Percentiles rank a stretch among this genome's conserved stretches.
Conservation (phyloP, 2,113 vertebrate genomes). For the Sporophila hypoxantha region DNA sequence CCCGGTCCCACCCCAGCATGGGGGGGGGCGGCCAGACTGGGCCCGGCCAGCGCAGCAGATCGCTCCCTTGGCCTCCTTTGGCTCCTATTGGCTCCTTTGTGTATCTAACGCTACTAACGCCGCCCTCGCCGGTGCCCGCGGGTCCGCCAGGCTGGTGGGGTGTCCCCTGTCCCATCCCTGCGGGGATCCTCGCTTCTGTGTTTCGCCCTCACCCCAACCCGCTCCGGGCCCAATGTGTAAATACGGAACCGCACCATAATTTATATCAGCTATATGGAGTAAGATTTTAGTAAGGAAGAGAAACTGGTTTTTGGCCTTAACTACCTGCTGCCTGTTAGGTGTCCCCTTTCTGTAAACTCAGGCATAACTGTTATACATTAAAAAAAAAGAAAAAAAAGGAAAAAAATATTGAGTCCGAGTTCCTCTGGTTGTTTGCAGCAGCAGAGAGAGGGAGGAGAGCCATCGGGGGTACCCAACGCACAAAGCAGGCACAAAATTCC, state of each 20-base stretch:
- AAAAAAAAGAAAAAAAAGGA: conserved; percentile 58
- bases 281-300: conserved; percentile 90
- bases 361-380: conserved; percentile 99
- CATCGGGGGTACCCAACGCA: not conserved
- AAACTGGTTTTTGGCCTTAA: conserved; percentile 94
- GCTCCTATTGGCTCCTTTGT: conserved; percentile 34
- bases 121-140: conserved; percentile 67
- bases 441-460: not conserved
- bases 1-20: not conserved
- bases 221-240: conserved; percentile 75
- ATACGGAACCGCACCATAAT: conserved; percentile 96
- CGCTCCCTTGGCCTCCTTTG: no score
- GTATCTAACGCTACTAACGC: conserved; percentile 78
- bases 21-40: not conserved
- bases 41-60: not conserved
- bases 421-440: not conserved
- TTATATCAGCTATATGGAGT: conserved; percentile 99
- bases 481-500: rapidly evolving
- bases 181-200: conserved; percentile 77
- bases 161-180: conserved; percentile 66
- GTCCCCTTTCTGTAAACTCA: conserved; percentile 99
- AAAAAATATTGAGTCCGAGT: not conserved
- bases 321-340: conserved; percentile 98
- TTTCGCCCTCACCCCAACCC: conserved; percentile 79
- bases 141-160: conserved; percentile 70